Conservation (phyloP, 2,797 vertebrate genomes). For the Heliangelus exortis region DNA sequence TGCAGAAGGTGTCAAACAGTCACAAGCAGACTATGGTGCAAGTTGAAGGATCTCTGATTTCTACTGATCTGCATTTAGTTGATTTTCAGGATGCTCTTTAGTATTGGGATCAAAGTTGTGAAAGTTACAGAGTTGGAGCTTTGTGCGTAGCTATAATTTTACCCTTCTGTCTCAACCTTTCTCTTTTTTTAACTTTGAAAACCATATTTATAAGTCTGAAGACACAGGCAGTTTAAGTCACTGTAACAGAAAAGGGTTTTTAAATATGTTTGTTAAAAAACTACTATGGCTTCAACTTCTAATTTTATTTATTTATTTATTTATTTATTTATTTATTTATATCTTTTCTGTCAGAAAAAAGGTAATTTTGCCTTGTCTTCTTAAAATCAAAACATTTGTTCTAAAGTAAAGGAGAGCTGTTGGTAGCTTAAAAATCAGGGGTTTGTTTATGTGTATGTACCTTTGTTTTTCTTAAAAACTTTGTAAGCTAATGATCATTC, state of each 20-base stretch:
- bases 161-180: too few species aligned
- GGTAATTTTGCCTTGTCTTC: not conserved
- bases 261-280: not conserved
- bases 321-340: not conserved
- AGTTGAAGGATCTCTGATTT: not conserved
- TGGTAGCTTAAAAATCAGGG: not conserved
- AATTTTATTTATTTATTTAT: not conserved
- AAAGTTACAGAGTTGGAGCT: too few species aligned
- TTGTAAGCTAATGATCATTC: not conserved
- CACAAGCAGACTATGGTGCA: not conserved
- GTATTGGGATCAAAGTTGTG: too few species aligned
- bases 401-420: not conserved
- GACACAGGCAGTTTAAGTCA: too few species aligned
- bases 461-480: not conserved
- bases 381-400: not conserved
- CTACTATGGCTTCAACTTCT: fast-evolving
- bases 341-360: not conserved
- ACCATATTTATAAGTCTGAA: too few species aligned
- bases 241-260: not conserved
- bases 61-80: too few species aligned
- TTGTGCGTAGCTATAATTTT: too few species aligned
- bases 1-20: not conserved
- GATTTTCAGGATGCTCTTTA: too few species aligned
- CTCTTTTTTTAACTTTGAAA: too few species aligned
- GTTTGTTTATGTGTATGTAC: not conserved